Base-by-base conservation (phyloP, 2,888 invertebrate species). In the Gryllus longicercus region DNA sequence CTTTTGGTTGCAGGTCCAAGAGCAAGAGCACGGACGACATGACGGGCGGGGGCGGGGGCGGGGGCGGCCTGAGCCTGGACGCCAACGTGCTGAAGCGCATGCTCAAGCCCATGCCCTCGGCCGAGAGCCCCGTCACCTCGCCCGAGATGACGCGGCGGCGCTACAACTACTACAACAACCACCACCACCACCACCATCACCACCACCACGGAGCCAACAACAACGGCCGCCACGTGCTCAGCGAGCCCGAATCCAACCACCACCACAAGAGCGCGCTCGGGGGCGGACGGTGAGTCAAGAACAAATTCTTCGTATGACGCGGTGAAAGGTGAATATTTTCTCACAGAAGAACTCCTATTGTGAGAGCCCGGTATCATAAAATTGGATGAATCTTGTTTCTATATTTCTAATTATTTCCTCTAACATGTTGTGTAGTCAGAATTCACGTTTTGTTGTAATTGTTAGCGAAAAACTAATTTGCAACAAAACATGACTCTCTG, bases 11-110 rank as follows among this genome's bases (percentile, higher is more conserved):
- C 82, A 92, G 94, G 83, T 91, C 90, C 82, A 95, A 95, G 86
- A 96, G 95, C 84, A 96, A 96, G 88, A 96, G 96, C 88, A 96
- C 96, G 79, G 96, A 96, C 88, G 95, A 96, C 86, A 96, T 96
- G 93, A 84, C 83, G 75, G 63, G 49, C 18, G 79, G 81, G 49
- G 81, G 81, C 51, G 82, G 82, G 78, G 82, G 82, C 18, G 83
- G 83, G 50, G 21, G 21, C 21, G 84, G 84, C 77, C 81, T 88
- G 82, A 87, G 86, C 81, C 87, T 93, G 87, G 96, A 96, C 87
- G 94, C 94, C 85, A 94, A 93, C 86, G 96, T 96, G 12, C 89
- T 98, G 84, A 97, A 97, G 87, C 92, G 96, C 83, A 96, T 98
- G 95, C 90, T 98, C 84, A 96, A 97, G 86, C 96, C 97, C 78